These are phyloP conservation scores for Synanthedon formicaeformis DNA, from an alignment of 2,888 invertebrate species.

Conservation along the genomic window DNA sequence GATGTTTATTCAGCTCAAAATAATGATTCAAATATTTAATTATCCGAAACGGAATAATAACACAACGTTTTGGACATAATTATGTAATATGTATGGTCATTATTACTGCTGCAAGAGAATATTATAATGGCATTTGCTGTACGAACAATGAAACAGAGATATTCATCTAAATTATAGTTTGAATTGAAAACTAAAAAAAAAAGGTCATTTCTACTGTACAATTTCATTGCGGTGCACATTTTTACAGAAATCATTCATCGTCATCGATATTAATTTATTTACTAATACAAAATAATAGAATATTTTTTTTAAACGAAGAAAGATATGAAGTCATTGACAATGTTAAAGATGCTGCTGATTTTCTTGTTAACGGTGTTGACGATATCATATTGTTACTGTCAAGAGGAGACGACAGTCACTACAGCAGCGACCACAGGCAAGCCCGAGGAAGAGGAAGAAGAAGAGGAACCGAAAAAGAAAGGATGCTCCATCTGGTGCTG, in stretches of 20 bases:
- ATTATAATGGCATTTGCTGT: no score
- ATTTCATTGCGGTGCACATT: neutral
- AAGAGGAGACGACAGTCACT: conserved; percentile 43
- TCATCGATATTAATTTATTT: no score
- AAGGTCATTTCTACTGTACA: neutral
- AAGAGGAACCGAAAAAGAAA: conserved; percentile 43
- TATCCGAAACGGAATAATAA: no score
- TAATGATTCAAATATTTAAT: no score
- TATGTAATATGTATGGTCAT: no score
- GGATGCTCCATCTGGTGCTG: conserved; percentile 66
- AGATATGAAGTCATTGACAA: conserved; percentile 15
- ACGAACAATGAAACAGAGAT: no score
- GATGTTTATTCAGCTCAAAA: no score
- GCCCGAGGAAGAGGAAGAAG: conserved; percentile 44
- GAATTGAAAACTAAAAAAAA: neutral
- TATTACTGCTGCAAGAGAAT: no score
- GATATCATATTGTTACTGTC: conserved; percentile 28
- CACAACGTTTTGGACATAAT: no score
- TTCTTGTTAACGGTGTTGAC: conserved; percentile 21
- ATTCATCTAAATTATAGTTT: neutral
- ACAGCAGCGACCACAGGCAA: conserved; percentile 22
- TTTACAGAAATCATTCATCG: neutral
- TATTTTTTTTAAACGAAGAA: neutral
- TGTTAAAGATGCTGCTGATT: conserved; percentile 24
- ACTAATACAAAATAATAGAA: no score